phyloP scores from a whole-genome alignment of 2,797 vertebrate species.

The Rhyacichthys aspro region DNA sequence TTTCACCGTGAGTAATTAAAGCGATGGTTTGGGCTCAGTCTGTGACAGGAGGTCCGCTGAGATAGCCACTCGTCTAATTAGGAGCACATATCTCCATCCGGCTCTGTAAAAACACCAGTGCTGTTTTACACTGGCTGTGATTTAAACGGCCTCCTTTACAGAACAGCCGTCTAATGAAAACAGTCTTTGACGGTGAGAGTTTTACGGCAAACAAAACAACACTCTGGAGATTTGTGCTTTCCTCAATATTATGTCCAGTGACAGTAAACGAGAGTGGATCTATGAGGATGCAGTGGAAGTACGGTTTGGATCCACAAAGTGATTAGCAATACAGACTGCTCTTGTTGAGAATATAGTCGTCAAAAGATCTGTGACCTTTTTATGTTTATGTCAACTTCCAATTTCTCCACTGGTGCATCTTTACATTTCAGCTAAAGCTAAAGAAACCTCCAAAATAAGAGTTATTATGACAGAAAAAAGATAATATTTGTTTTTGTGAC shows the following conservation, averaged over 20 bases:
- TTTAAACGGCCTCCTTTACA: conserved; percentile 44
- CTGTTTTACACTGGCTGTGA: conserved; percentile 53
- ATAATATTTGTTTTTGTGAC: too few species aligned
- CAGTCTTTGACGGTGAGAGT: conserved; percentile 21
- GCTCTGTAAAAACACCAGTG: conserved; percentile 55
- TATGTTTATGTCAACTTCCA: too few species aligned
- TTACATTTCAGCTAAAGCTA: too few species aligned
- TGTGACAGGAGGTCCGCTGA: conserved; percentile 69
- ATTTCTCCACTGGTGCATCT: too few species aligned
- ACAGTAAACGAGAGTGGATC: too few species aligned
- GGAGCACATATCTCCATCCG: conserved; percentile 65
- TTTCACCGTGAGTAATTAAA: conserved; percentile 74
- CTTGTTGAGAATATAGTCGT: too few species aligned
- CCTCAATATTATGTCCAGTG: conserved; percentile 28
- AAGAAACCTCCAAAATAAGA: too few species aligned
- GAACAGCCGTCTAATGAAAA: conserved; percentile 43
- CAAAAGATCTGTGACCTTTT: too few species aligned
- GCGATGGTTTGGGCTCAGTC: conserved; percentile 50
- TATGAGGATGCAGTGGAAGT: too few species aligned
- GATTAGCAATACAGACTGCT: too few species aligned
- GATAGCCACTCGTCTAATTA: conserved; percentile 75
- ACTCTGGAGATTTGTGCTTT: conserved; percentile 45
- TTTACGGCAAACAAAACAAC: conserved; percentile 52
- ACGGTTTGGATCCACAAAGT: too few species aligned
- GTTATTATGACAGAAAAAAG: too few species aligned